Evolutionary conservation across 2,797 vertebrate species (phyloP).

Genomic region (Lepilemur ruficaudatus): DNA sequence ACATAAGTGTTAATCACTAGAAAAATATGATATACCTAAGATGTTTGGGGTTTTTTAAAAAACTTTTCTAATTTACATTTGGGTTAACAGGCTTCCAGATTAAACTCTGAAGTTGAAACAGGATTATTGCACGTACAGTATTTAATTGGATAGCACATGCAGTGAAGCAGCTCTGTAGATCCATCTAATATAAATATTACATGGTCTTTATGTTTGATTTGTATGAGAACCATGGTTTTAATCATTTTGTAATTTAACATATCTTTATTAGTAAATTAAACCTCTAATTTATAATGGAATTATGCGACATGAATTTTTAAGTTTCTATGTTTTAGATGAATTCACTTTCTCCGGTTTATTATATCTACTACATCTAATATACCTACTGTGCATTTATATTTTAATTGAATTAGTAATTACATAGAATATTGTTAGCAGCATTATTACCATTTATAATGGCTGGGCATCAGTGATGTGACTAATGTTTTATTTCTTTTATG

Average conservation of each 20-base stretch:
- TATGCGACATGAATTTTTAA: neutral
- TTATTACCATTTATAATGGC: neutral
- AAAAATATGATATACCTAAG: neutral
- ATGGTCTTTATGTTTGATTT: neutral
- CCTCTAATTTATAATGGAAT: neutral
- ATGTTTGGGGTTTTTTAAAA: neutral
- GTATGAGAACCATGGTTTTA: neutral
- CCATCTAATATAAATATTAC: neutral
- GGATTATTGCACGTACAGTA: neutral
- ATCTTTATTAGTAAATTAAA: neutral
- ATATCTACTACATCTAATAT: neutral
- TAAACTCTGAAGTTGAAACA: neutral
- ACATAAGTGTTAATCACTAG: neutral
- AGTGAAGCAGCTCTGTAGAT: neutral
- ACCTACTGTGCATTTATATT: neutral
- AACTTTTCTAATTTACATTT: neutral
- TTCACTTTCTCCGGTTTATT: neutral
- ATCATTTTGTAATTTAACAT: neutral
- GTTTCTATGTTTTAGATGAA: neutral
- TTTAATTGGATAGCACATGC: neutral
- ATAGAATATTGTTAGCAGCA: slow-evolving; percentile 8
- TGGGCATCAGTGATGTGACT: slow-evolving; percentile 47
- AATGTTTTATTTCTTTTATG: slow-evolving; percentile 72
- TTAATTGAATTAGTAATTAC: neutral
- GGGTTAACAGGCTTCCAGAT: neutral